Evolutionary conservation across 2,797 vertebrate species (phyloP).

Genomic region (Lutjanus argentimaculatus): DNA sequence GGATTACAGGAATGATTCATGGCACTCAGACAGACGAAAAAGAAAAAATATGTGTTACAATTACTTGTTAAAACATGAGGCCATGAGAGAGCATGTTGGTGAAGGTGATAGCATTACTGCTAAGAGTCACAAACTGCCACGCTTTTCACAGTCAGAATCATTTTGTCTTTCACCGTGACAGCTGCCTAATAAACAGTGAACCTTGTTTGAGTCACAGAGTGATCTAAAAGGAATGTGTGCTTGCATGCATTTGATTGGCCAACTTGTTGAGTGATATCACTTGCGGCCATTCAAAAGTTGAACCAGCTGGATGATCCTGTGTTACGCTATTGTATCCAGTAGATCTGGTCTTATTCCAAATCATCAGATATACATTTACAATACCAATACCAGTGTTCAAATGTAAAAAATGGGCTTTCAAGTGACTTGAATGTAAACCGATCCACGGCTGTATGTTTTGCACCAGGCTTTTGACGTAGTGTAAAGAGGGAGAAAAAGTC

Average conservation of each 20-base stretch:
- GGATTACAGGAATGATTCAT: background rate
- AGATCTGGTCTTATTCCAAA: no score
- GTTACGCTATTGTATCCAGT: no score
- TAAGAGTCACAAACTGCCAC: background rate
- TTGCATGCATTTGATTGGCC: background rate
- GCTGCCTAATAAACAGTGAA: background rate
- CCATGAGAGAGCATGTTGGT: background rate
- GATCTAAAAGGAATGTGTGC: background rate
- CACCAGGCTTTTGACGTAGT: no score
- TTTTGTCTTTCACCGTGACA: background rate
- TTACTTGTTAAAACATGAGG: background rate
- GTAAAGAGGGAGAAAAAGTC: no score
- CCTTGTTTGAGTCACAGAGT: background rate
- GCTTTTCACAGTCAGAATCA: background rate
- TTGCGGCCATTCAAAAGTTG: background rate
- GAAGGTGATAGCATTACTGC: background rate
- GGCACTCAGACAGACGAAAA: background rate
- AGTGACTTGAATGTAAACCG: no score
- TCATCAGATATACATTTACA: no score
- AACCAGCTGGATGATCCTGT: background rate
- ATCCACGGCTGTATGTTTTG: no score
- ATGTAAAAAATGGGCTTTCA: no score
- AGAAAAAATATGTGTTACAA: background rate
- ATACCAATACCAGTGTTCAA: no score
- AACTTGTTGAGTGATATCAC: background rate